Percentiles rank a stretch among this genome's conserved stretches.
These are phyloP conservation scores for Eulemur macaco DNA, from an alignment of 2,113 vertebrate species.

Conservation along the genomic window DNA sequence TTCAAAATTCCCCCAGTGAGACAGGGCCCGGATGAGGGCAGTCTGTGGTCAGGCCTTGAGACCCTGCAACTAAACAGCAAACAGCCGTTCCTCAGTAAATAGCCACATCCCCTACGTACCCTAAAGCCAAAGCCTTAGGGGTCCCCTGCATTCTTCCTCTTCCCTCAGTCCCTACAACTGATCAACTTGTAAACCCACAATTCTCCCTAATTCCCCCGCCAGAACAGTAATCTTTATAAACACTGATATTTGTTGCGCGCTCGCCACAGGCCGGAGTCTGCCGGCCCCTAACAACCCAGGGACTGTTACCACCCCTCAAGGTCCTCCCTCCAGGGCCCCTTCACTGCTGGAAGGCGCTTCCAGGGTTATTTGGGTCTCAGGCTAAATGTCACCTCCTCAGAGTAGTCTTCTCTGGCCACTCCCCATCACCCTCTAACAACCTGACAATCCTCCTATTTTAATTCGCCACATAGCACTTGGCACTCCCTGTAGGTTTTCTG, in stretches of 20 bases:
- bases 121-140: neutral
- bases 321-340: neutral
- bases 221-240: neutral
- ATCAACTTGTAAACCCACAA: neutral
- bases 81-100: fast-evolving
- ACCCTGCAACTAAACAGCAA: neutral
- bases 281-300: too few relatives aligned
- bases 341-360: neutral
- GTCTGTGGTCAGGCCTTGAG: neutral
- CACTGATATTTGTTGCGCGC: neutral
- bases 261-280: too few relatives aligned
- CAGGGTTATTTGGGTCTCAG: neutral
- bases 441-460: neutral
- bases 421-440: neutral
- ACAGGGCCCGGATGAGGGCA: neutral
- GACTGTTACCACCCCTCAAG: neutral
- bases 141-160: neutral
- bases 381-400: neutral
- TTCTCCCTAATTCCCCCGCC: neutral
- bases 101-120: neutral
- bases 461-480: neutral
- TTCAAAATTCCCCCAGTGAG: neutral
- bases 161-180: neutral
- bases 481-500: neutral
- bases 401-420: neutral